Evolutionary conservation across 2,888 invertebrate species (phyloP).

Genomic region (Dicranocentrus wangi): DNA sequence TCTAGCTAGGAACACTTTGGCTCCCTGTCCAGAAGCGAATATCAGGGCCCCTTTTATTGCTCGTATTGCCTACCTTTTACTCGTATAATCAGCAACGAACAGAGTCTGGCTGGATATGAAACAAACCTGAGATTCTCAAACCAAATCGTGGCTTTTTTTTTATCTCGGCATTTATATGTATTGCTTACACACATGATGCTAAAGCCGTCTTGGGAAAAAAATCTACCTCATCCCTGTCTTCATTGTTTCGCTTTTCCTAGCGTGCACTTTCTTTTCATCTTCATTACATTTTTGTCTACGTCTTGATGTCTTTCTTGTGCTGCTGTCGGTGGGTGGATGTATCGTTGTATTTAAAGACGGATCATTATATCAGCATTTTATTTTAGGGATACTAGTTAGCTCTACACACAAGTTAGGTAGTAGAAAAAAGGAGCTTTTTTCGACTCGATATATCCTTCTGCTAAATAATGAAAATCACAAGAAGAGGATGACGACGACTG

Average conservation of each 20-base stretch:
- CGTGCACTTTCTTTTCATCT: constrained; percentile 20
- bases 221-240: constrained; percentile 3
- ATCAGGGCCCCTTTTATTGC: constrained; percentile 11
- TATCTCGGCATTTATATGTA: too few relatives aligned
- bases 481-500: constrained; percentile 38
- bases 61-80: background rate
- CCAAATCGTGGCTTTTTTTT: too few relatives aligned
- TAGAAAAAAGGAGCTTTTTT: constrained; percentile 20
- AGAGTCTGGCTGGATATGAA: too few relatives aligned
- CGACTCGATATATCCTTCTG: constrained; percentile 32
- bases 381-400: background rate
- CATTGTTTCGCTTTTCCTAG: constrained; percentile 44
- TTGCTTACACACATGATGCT: background rate
- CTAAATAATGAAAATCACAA: constrained; percentile 50
- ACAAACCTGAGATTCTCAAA: too few relatives aligned
- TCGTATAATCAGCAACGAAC: too few relatives aligned
- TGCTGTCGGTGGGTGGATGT: constrained; percentile 13
- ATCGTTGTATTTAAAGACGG: constrained; percentile 35
- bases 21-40: background rate
- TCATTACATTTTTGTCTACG: constrained; percentile 9
- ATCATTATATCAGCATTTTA: constrained; percentile 31
- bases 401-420: background rate
- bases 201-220: background rate
- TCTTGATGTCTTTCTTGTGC: background rate
- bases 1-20: background rate